Evolutionary conservation across 2,888 invertebrate species (phyloP).

Genomic region (Pristionchus mayeri): DNA sequence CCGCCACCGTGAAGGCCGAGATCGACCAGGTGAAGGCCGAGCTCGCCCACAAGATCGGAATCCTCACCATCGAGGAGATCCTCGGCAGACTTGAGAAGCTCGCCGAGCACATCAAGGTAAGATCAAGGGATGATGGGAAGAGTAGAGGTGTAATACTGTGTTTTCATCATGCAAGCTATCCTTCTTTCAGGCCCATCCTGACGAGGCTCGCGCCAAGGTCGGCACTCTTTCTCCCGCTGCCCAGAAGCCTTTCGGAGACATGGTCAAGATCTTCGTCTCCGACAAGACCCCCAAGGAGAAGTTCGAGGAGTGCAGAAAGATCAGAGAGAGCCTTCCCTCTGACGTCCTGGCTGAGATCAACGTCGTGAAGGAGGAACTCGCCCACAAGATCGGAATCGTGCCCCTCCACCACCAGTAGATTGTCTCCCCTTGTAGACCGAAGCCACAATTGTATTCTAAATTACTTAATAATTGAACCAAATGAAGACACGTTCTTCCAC

Average conservation of each 20-base stretch:
- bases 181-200: conserved; percentile 11
- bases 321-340: neutral
- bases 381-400: conserved; percentile 20
- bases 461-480: too few relatives aligned
- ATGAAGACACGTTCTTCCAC: too few relatives aligned
- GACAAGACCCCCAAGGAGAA: conserved; percentile 31
- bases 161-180: neutral
- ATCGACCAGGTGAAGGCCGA: neutral
- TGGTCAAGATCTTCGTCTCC: conserved; percentile 27
- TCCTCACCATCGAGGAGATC: conserved; percentile 15
- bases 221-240: neutral
- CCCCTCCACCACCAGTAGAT: neutral
- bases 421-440: too few relatives aligned
- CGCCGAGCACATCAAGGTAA: conserved; percentile 26
- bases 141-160: too few relatives aligned
- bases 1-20: neutral
- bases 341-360: conserved; percentile 25
- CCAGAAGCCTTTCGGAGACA: conserved; percentile 33
- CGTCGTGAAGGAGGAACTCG: conserved; percentile 13
- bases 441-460: too few relatives aligned
- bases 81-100: conserved; percentile 23
- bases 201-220: conserved; percentile 20
- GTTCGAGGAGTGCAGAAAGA: neutral
- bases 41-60: conserved; percentile 18
- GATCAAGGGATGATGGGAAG: too few relatives aligned